Conservation (phyloP, 2,113 vertebrate genomes). For the Amblyornis subalaris region DNA sequence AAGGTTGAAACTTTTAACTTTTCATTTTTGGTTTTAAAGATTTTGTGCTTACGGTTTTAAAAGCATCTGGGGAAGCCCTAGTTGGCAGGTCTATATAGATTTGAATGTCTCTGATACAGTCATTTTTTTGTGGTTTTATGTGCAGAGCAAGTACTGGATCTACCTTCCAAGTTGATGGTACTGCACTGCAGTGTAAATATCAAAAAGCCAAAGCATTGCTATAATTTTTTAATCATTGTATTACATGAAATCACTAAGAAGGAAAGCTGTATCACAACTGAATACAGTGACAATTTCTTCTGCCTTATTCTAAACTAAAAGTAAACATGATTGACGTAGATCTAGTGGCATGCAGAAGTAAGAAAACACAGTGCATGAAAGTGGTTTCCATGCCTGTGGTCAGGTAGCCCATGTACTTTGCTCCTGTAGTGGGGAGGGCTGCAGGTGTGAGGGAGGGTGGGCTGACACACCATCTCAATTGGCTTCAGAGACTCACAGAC, state of each 20-base stretch:
- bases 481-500: not conserved
- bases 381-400: not conserved
- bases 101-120: not conserved
- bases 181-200: not conserved
- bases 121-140: not conserved
- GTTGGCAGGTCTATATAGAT: not conserved
- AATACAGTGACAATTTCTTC: not conserved
- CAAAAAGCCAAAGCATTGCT: not conserved
- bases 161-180: not conserved
- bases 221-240: not conserved
- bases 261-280: not conserved
- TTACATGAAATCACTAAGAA: not conserved
- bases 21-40: not conserved
- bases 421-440: not conserved
- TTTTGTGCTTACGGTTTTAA: not conserved
- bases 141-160: not conserved
- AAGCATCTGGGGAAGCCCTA: not conserved
- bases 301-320: not conserved
- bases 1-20: conserved; percentile 36
- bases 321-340: not conserved
- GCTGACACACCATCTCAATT: not conserved
- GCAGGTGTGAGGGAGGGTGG: not conserved
- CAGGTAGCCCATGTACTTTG: not conserved
- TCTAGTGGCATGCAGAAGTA: not conserved
- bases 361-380: not conserved